Conservation (phyloP, 1,140 invertebrate species). For the Oedothorax gibbosus region DNA sequence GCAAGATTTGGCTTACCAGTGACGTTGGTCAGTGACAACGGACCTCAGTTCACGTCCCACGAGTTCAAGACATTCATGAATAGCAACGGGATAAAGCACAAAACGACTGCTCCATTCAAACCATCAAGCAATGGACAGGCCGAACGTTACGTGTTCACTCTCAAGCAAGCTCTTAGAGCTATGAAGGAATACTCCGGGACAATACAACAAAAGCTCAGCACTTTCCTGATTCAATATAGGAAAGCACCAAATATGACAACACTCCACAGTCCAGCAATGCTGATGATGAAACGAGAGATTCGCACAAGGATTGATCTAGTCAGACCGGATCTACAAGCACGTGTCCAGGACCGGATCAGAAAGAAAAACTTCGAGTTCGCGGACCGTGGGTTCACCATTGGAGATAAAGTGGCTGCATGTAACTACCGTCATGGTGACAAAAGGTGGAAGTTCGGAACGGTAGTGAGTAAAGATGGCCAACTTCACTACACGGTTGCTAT, state of each 20-base stretch:
- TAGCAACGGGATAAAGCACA: too few relatives aligned
- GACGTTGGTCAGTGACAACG: too few relatives aligned
- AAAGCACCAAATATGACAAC: background rate
- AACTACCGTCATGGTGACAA: background rate
- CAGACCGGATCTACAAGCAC: background rate
- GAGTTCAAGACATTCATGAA: too few relatives aligned
- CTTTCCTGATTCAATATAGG: background rate
- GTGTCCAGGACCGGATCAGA: too few relatives aligned
- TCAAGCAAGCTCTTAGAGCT: background rate
- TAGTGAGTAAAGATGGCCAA: background rate
- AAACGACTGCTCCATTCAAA: too few relatives aligned
- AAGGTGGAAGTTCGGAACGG: background rate
- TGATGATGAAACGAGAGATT: background rate
- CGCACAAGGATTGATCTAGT: background rate
- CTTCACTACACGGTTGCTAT: background rate
- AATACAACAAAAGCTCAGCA: background rate
- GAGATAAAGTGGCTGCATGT: background rate
- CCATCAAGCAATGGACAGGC: too few relatives aligned
- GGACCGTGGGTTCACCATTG: background rate
- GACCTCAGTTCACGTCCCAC: too few relatives aligned
- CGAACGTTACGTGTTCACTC: background rate
- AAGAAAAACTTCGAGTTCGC: too few relatives aligned
- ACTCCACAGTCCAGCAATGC: background rate
- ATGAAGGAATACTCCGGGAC: background rate
- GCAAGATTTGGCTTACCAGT: too few relatives aligned